Percentiles rank a stretch among this genome's conserved stretches.
These are phyloP conservation scores for Vidua macroura DNA, from an alignment of 2,113 vertebrate genomes.

Conservation along the genomic window DNA sequence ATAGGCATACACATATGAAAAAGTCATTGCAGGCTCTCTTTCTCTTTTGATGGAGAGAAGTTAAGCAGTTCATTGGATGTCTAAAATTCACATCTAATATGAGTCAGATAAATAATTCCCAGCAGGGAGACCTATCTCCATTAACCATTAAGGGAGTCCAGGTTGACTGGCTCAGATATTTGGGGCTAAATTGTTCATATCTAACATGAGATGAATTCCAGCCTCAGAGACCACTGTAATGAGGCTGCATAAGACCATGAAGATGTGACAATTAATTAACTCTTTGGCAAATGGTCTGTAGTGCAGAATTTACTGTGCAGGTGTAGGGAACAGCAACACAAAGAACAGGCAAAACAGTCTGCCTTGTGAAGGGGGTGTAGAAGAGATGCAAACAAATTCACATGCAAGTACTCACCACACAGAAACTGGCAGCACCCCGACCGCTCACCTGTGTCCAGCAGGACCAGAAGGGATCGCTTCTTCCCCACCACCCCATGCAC, in stretches of 20 bases:
- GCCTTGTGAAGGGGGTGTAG: not conserved
- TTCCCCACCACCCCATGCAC: not conserved
- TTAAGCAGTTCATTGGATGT: not conserved
- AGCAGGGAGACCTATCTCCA: not conserved
- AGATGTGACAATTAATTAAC: not conserved
- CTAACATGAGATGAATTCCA: not conserved
- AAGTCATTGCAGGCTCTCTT: not conserved
- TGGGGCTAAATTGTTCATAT: not conserved
- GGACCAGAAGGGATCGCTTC: not conserved
- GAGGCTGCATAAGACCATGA: not conserved
- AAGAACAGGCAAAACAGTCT: not conserved
- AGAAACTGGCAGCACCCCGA: fast-evolving
- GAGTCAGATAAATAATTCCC: not conserved
- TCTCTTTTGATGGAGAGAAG: not conserved
- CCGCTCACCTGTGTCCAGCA: fast-evolving
- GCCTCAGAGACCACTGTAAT: not conserved
- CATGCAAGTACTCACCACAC: fast-evolving
- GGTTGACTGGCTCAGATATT: not conserved
- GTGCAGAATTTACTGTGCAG: not conserved
- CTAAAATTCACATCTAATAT: not conserved
- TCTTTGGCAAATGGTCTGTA: not conserved
- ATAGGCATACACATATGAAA: not conserved
- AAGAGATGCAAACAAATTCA: not conserved
- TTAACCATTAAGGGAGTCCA: not conserved
- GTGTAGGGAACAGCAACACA: not conserved